phyloP scores from a whole-genome alignment of 2,888 invertebrate species.

The Lasius fuliginosus region DNA sequence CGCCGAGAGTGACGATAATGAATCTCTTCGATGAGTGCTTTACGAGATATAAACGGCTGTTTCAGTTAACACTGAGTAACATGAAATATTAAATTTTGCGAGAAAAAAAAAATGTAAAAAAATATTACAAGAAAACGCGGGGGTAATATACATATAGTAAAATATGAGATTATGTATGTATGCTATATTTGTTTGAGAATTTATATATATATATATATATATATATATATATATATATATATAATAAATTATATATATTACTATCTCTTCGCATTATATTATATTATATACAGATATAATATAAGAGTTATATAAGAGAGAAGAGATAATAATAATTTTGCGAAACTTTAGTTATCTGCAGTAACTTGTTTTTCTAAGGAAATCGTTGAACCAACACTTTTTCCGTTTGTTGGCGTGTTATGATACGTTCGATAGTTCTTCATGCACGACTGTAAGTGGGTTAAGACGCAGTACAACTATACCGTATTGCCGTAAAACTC shows the following conservation, averaged over 20 bases:
- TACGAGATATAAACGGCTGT: neutral
- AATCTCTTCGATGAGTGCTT: neutral
- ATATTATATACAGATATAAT: neutral
- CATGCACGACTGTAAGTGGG: slow-evolving; percentile 30
- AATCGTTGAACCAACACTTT: slow-evolving; percentile 23
- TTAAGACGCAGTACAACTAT: slow-evolving; percentile 32
- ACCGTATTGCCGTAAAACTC: slow-evolving; percentile 17
- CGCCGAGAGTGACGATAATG: slow-evolving; percentile 5
- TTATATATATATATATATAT: neutral
- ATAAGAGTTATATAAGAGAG: neutral
- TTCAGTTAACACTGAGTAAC: neutral
- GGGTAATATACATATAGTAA: neutral
- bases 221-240: no score
- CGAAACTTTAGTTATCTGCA: neutral
- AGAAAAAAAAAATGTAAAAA: neutral
- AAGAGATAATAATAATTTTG: neutral
- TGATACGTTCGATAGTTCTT: slow-evolving; percentile 42
- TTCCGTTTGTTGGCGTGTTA: slow-evolving; percentile 15
- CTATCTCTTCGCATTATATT: neutral
- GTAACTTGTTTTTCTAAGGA: slow-evolving; percentile 16
- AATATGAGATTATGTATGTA: neutral
- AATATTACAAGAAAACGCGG: neutral
- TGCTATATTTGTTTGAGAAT: neutral
- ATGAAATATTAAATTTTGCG: neutral
- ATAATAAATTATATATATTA: neutral